These are phyloP conservation scores for Ennomos erosarius DNA, from an alignment of 2,888 invertebrate genomes.

Conservation along the genomic window DNA sequence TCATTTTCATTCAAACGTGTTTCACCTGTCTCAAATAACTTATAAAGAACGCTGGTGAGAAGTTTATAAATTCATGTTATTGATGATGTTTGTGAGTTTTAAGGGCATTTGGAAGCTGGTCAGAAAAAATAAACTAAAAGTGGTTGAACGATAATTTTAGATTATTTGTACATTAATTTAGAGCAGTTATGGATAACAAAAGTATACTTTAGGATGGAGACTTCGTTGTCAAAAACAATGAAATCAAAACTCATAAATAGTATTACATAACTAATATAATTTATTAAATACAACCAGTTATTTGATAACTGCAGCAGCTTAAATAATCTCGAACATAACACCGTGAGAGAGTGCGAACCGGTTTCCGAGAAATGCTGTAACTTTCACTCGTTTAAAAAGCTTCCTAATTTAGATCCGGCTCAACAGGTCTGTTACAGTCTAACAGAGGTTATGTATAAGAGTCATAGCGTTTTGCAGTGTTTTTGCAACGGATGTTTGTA, in stretches of 20 bases:
- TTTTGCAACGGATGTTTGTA: constrained; percentile 14
- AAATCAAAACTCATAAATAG: constrained; percentile 4
- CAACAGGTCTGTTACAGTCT: constrained; percentile 48
- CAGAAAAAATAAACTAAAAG: too few relatives aligned
- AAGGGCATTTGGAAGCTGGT: too few relatives aligned
- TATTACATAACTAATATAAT: constrained; percentile 19
- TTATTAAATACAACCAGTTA: constrained; percentile 27
- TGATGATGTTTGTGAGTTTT: not conserved
- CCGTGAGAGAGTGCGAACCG: constrained; percentile 64
- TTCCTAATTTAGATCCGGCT: constrained; percentile 71
- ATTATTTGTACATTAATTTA: too few relatives aligned
- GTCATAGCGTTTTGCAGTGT: constrained; percentile 24
- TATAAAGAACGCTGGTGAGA: constrained; percentile 22
- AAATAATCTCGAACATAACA: constrained; percentile 70
- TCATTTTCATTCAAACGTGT: constrained; percentile 68
- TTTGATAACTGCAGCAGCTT: constrained; percentile 54
- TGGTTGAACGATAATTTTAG: too few relatives aligned
- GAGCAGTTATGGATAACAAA: too few relatives aligned
- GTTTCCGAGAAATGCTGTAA: constrained; percentile 64
- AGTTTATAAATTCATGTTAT: constrained; percentile 9
- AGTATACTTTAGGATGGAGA: too few relatives aligned
- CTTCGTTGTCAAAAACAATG: too few relatives aligned
- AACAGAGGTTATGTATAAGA: constrained; percentile 47
- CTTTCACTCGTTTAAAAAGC: constrained; percentile 73
- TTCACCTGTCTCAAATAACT: constrained; percentile 40